phyloP scores from a whole-genome alignment of 37 sponge, comb jelly and placozoan genomes.

The Axinella damicornis region DNA sequence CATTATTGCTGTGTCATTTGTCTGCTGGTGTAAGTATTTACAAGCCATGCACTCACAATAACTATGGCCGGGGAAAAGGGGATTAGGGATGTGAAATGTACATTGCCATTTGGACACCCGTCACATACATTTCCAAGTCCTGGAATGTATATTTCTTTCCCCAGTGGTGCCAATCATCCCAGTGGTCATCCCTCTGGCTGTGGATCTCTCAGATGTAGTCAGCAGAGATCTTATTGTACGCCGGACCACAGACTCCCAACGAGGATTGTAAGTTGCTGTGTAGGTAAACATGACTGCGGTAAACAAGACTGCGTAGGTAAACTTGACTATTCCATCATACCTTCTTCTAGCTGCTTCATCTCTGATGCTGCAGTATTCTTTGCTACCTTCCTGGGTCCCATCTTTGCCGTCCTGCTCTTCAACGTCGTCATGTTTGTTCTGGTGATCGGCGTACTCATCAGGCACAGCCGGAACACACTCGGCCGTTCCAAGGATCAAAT shows the following conservation, averaged over 20 bases:
- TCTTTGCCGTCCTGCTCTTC: constrained; percentile 15
- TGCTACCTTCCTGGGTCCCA: constrained; percentile 13
- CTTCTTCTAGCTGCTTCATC: not conserved
- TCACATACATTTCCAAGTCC: too few relatives aligned
- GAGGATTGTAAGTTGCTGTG: too few relatives aligned
- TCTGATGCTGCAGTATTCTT: constrained; percentile 1
- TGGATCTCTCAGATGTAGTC: constrained; percentile 5
- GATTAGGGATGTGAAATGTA: too few relatives aligned
- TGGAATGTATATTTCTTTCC: not conserved
- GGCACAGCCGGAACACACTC: not conserved
- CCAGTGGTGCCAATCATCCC: constrained; percentile 43
- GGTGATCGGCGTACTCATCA: constrained; percentile 31
- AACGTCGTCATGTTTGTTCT: constrained; percentile 26
- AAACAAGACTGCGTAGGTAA: too few relatives aligned
- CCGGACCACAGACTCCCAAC: not conserved
- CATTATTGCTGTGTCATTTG: constrained; percentile 11
- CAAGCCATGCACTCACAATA: too few relatives aligned
- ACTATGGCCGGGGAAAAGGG: too few relatives aligned
- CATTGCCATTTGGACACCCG: too few relatives aligned
- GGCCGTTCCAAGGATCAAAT: not conserved
- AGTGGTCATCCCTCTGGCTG: constrained; percentile 25
- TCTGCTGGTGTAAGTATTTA: constrained; percentile 68
- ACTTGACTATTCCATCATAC: too few relatives aligned
- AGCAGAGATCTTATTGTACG: not conserved
- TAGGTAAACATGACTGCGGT: too few relatives aligned